Evolutionary conservation across 2,888 invertebrate genomes (phyloP).

Genomic region (Cosmorhoe ocellata): DNA sequence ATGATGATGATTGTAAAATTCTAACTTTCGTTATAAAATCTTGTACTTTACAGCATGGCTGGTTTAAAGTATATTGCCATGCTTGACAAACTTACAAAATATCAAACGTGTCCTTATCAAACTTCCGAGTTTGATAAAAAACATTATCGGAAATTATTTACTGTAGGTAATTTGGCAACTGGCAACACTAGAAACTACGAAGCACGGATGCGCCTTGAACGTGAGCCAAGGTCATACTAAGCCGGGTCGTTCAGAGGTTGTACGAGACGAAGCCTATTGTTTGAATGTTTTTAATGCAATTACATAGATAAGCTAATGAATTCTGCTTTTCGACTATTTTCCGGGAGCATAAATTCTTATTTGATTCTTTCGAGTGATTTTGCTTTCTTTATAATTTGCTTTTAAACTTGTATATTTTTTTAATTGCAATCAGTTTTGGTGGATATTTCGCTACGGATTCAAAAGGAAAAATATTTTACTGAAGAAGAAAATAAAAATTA

Average conservation of each 20-base stretch:
- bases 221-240: conserved; percentile 58
- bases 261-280: conserved; percentile 62
- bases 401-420: not conserved
- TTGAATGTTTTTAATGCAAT: conserved; percentile 56
- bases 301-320: conserved; percentile 63
- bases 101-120: conserved; percentile 5
- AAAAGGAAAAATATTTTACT: too few species aligned
- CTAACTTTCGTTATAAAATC: too few species aligned
- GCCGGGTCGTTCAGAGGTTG: conserved; percentile 65
- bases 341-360: conserved; percentile 50
- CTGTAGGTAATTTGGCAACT: conserved; percentile 10
- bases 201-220: conserved; percentile 73
- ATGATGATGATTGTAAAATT: too few species aligned
- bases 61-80: too few species aligned
- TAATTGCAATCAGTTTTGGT: too few species aligned
- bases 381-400: conserved; percentile 1
- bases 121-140: conserved; percentile 5
- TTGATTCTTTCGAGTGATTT: conserved; percentile 14
- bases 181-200: conserved; percentile 3
- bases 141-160: not conserved
- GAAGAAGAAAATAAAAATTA: too few species aligned
- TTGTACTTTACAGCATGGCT: too few species aligned
- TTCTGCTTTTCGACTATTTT: conserved; percentile 52
- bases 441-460: too few species aligned
- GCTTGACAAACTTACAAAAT: not conserved